Conservation (phyloP, 2,797 vertebrate genomes). For the Eidolon dupreanum region DNA sequence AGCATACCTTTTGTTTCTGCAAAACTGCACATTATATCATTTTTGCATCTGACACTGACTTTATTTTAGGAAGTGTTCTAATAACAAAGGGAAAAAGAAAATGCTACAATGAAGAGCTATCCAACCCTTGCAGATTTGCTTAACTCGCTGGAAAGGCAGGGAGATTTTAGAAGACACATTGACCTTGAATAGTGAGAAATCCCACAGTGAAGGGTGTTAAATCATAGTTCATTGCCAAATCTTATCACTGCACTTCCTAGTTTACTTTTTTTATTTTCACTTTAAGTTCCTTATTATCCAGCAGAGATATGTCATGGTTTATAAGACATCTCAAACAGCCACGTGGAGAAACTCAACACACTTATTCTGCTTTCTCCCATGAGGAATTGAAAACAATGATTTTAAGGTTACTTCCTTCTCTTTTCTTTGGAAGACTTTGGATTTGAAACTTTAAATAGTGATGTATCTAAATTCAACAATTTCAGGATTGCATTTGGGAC, state of each 20-base stretch:
- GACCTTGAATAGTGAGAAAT: slow-evolving; percentile 48
- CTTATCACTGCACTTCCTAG: not conserved
- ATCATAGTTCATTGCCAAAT: not conserved
- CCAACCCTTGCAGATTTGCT: slow-evolving; percentile 19
- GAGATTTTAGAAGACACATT: not conserved
- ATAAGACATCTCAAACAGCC: not conserved
- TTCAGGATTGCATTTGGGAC: not conserved
- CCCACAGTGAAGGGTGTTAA: not conserved
- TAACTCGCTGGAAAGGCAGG: not conserved
- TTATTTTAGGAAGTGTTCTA: slow-evolving; percentile 63
- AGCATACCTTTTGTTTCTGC: slow-evolving; percentile 59
- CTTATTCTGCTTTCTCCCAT: slow-evolving; percentile 29
- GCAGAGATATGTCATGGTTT: not conserved
- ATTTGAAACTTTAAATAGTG: not conserved
- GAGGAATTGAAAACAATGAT: not conserved
- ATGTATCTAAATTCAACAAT: not conserved
- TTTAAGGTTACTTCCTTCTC: not conserved
- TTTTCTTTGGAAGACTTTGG: slow-evolving; percentile 25
- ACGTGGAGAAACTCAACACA: not conserved
- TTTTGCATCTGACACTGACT: slow-evolving; percentile 67
- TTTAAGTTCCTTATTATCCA: not conserved
- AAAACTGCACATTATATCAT: slow-evolving; percentile 59
- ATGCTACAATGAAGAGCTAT: not conserved
- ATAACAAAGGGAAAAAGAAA: slow-evolving; percentile 53
- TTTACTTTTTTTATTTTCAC: slow-evolving; percentile 29